phyloP scores from a whole-genome alignment of 2,797 vertebrate species.

The Chiroxiphia lanceolata region DNA sequence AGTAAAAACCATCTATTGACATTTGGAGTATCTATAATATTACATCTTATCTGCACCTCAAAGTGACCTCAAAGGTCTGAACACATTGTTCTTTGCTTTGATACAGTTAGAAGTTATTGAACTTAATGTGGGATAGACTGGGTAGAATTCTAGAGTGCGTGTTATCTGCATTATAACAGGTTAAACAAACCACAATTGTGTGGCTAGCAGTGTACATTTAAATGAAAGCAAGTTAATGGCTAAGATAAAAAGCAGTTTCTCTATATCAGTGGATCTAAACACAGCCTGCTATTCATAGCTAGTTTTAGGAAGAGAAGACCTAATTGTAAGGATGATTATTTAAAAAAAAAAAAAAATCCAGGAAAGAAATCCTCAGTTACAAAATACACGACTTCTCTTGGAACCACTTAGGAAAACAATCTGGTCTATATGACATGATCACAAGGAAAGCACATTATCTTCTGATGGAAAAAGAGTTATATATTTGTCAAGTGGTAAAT shows the following conservation, averaged over 20 bases:
- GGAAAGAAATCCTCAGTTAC: background rate
- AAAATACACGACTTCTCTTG: background rate
- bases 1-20: background rate
- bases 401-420: background rate
- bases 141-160: background rate
- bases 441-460: background rate
- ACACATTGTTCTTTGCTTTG: background rate
- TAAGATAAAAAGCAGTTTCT: background rate
- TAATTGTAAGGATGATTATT: background rate
- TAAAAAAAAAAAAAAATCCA: background rate
- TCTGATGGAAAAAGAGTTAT: background rate
- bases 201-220: background rate
- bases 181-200: background rate
- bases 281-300: background rate
- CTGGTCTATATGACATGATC: background rate
- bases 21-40: background rate
- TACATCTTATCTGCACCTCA: background rate
- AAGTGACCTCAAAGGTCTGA: background rate
- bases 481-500: background rate
- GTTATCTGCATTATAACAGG: background rate
- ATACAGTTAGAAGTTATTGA: background rate
- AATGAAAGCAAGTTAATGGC: background rate
- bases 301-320: background rate
- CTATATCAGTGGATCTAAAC: background rate
- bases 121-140: background rate